phyloP scores from a whole-genome alignment of 2,888 invertebrate species.

The Parochlus steinenii region DNA sequence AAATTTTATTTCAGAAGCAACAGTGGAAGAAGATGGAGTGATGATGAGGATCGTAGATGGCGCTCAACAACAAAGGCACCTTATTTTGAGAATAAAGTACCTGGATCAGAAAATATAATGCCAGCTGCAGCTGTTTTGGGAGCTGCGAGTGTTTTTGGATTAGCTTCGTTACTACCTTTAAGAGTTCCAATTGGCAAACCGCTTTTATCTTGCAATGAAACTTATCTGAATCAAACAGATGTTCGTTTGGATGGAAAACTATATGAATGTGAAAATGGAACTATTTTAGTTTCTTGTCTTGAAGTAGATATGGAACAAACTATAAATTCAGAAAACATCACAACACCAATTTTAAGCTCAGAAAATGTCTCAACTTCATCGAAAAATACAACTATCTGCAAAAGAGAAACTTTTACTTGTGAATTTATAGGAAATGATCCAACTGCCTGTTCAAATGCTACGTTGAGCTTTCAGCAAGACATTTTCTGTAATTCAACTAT shows the following conservation, averaged over 20 bases:
- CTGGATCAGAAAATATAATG: background rate
- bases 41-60: slow-evolving; percentile 6
- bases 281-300: slow-evolving; percentile 1
- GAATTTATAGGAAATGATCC: too few species aligned
- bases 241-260: background rate
- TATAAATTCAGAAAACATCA: background rate
- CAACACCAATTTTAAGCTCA: background rate
- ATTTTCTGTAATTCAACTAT: slow-evolving; percentile 8
- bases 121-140: slow-evolving; percentile 1
- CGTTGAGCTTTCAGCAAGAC: background rate
- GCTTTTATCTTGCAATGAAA: slow-evolving; percentile 5
- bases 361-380: background rate
- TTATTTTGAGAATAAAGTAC: slow-evolving; percentile 9
- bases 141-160: slow-evolving; percentile 9
- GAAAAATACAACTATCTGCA: too few species aligned
- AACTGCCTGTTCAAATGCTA: slow-evolving; percentile 2
- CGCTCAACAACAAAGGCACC: slow-evolving; percentile 6
- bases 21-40: slow-evolving; percentile 1
- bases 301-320: too few species aligned
- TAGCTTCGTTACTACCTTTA: slow-evolving; percentile 1
- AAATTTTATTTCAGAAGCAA: too few species aligned
- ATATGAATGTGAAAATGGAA: slow-evolving; percentile 2
- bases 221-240: background rate
- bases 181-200: slow-evolving; percentile 7
- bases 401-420: too few species aligned